Evolutionary conservation across 2,113 vertebrate genomes (phyloP), one percentile per base, ranked within the genome.

Genomic region (Craseonycteris thonglongyai): DNA sequence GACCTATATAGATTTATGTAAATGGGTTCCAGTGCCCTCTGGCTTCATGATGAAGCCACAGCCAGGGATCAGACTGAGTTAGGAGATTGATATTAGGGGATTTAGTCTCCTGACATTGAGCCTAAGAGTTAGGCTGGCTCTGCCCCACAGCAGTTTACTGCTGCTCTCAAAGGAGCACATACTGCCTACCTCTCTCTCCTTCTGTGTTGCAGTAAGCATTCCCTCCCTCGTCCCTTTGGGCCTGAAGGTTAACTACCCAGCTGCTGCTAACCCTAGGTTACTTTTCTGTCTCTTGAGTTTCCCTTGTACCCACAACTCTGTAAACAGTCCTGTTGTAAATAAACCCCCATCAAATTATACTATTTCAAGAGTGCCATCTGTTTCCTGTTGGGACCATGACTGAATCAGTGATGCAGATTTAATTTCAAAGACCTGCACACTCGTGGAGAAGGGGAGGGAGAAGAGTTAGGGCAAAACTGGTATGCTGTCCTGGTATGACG

Each of bases 281-380:
- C 58, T 63, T 35, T 65, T 15, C 33, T 83, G 28, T 88, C 58
- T 74, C 78, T 71, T 56, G 65, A n/a, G 59, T 5, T 69, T 88
- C 61, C 49, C 40, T n/a, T 51, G 11, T 79, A 88, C 28, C 8
- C 59, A 71, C 66, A 51, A 95, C 71, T 94, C 91, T 69, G n/a
- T 74, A 72, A 93, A 91, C 40, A 93, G 61, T 58, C 59, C 45
- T 91, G 22, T 75, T 65, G 87, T 88, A 88, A 93, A 81, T 76
- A 91, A 96, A 85, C 28, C 45, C 78, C 80, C 54, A 38, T 90
- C 56, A 75, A 76, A 81, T 88, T 84, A 85, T 33, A 56, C 51
- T 85, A 83, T 65, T 93, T 76, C 56, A 49, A 93, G 78, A 95
- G 40, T 81, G 58, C 83, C 88, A 76, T 93, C 90, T 95, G 94